Base-by-base conservation (phyloP, 2,113 vertebrate species). In the Garra rufa region DNA sequence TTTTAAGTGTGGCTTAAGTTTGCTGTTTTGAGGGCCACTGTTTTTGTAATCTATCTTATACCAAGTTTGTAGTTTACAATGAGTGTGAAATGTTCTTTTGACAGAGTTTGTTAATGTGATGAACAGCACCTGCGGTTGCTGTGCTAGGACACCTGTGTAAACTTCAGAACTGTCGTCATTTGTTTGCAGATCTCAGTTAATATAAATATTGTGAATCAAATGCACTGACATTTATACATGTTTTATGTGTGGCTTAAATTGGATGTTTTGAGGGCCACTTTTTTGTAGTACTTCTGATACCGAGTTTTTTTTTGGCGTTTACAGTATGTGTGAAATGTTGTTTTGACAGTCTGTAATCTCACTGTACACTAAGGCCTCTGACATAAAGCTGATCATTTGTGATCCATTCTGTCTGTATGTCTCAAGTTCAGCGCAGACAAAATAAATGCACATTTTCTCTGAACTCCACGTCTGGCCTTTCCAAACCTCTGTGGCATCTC, bases 401-500 rank as follows among this genome's bases (percentile, higher is more conserved):
- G 8, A 11, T 59, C 76, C 38, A 44, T 61, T 61, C 61, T 78
- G 34, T 73, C 34, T 71, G 50, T 41, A 73, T 24, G 48, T 73
- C 10, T 43, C 6, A 38, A 44, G 74, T 52, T 24, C 55, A 61
- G 30, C 11, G 38, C 28, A 28, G 61, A 44, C 28, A 61, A 38
- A 52, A 28, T 30, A 43, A 24, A 8, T n/a, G 19, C 59, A 75
- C 28, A 79, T 76, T 76, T 86, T 15, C 74, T 38, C 24, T 3
- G 21, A 57, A 71, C 69, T 81, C 57, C 21, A 15, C 9, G 44
- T 17, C 10, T 77, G 38, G 26, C 80, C 79, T 85, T 77, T 75
- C 65, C 24, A 71, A 78, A 75, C 55, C 76, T 52, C 61, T n/a
- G 73, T 85, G 55, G 34, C 65, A 67, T 71, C 69, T 65, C 52